Evolutionary conservation across 2,888 invertebrate species (phyloP), one percentile per base, ranked within the genome.

Genomic region (Aphrophora alni): DNA sequence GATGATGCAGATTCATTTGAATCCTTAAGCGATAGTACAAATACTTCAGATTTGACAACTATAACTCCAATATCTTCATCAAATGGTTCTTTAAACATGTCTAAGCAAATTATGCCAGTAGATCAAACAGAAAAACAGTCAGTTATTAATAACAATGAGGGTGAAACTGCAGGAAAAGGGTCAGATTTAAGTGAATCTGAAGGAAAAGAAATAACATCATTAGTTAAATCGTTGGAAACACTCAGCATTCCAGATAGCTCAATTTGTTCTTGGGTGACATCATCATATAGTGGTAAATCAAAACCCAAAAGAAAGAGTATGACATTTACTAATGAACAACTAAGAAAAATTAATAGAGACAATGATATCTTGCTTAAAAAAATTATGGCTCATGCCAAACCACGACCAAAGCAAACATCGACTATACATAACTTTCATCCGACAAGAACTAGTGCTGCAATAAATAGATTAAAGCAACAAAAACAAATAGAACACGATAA

Each of bases 401-500:
- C 80, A n/a, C 71, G 77, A 38, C 26, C 77, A 24, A 72, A 75
- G 21, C 38, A 17, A 21, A 25, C 68, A 24, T 33, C 68, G n/a
- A 8, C 74, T 12, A 38, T 77, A 24, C 68, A 77, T 75, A 27
- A 70, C 17, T 79, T 80, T 73, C 78, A 78, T 26, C 77, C 75
- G 12, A 71, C 78, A 17, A 82, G 78, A 69, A 76, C 84, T n/a
- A 84, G 84, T 81, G 82, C 84, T 28, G 82, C 81, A 25, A 82
- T 84, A 21, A 84, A 84, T 70, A 71, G 84, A 78, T 75, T 76
- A 21, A 82, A 78, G 51, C 81, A 81, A 51, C 83, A 84, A 72
- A 75, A 83, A 71, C 81, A 82, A 81, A 84, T 84, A 44, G 81
- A 82, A n/a, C 79, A 75, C n/a, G 84, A 84, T 21, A 84, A 84